Evolutionary conservation across 2,113 vertebrate species (phyloP), one percentile per base, ranked within the genome.

Genomic region (Prochilodus magdalenae): DNA sequence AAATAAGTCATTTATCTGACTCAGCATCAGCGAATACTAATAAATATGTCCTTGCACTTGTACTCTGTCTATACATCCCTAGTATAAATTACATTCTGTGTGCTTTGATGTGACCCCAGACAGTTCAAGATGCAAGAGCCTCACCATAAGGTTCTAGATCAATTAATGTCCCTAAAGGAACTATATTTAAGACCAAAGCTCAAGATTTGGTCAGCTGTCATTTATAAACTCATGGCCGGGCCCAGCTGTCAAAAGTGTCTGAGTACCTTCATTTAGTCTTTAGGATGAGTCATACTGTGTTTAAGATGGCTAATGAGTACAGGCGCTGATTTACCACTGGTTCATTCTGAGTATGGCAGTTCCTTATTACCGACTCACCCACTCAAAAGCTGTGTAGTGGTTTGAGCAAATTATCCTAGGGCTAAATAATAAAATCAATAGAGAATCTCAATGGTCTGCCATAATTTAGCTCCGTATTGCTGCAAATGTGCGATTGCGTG

Each of bases 401-500:
- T 49, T 72, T 55, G 12, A 62, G 40, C 8, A 80, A 77, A 80
- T 81, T 11, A 80, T 65, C 63, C 79, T 22, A 22, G 20, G 62
- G 70, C 40, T 62, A 87, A 83, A 77, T 80, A 80, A 84, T 49
- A 65, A 72, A 75, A 80, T 80, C 82, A 63, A 66, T 76, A 13
- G 51, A 70, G 47, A 66, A 66, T 40, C 36, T 26, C 22, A 51
- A 79, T n/a, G 40, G 69, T 75, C 5, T 5, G 33, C 29, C 70
- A 79, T 85, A 70, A 78, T 85, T 82, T 79, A 75, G 49, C 60
- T 80, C 67, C 18, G 13, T 62, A 59, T 67, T 80, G 76, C 20
- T 51, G 81, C 79, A 83, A 82, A 85, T 88, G 73, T 77, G 75
- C 60, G 83, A 84, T 87, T 87, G 86, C 77, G 87, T 82, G 73